Percentiles rank a stretch among this genome's conserved stretches.
Conservation (phyloP, 1,140 invertebrate species). For the Neelides sp. region DNA sequence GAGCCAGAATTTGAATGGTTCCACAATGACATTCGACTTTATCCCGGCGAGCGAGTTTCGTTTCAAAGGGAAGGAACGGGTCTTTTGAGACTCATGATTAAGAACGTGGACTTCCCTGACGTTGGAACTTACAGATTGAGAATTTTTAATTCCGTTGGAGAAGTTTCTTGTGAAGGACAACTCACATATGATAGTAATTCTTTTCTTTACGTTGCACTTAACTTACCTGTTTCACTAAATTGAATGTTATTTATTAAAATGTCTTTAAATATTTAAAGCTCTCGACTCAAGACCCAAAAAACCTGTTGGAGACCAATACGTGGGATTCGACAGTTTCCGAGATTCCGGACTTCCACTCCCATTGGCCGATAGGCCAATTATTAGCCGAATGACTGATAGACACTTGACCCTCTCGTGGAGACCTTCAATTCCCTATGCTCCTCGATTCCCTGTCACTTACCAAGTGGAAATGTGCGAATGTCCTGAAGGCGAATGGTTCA, state of each 20-base stretch:
- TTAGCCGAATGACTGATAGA: conserved; percentile 73
- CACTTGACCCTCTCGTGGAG: conserved; percentile 78
- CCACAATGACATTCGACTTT: conserved; percentile 61
- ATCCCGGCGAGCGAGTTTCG: conserved; percentile 61
- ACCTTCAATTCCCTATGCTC: conserved; percentile 65
- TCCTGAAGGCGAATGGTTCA: conserved; percentile 62
- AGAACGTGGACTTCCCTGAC: conserved; percentile 42
- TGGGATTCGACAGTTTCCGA: conserved; percentile 68
- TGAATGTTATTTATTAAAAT: conserved; percentile 7
- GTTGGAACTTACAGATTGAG: conserved; percentile 67
- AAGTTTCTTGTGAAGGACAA: conserved; percentile 64
- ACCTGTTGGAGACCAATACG: conserved; percentile 63
- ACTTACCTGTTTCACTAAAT: background rate
- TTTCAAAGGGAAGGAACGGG: conserved; percentile 70
- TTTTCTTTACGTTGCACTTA: background rate
- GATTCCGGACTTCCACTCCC: conserved; percentile 67
- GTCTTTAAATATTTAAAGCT: conserved; percentile 39
- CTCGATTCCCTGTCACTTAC: conserved; percentile 76
- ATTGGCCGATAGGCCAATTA: conserved; percentile 70
- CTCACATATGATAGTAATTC: conserved; percentile 68
- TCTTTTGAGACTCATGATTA: conserved; percentile 60
- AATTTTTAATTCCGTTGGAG: conserved; percentile 69
- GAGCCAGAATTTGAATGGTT: conserved; percentile 62
- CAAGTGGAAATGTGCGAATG: conserved; percentile 83
- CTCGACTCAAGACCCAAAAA: conserved; percentile 54